Conservation (phyloP, 2,113 vertebrate species). For the Benitochromis conjunctus region DNA sequence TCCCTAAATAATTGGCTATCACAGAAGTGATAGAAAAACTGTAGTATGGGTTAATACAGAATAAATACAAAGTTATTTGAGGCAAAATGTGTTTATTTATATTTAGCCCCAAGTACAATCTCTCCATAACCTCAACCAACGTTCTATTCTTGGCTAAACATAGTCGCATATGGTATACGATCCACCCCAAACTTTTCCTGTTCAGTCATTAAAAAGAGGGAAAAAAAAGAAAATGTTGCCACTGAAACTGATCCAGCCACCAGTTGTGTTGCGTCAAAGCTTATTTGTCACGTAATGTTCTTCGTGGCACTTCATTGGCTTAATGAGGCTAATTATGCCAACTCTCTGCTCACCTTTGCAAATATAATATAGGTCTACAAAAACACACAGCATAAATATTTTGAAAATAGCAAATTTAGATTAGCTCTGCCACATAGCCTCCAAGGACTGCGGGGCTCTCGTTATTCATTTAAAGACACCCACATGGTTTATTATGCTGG, state of each 20-base stretch:
- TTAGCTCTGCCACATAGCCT: conserved; percentile 35
- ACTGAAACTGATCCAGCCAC: not conserved
- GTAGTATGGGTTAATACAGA: not conserved
- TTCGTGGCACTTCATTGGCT: not conserved
- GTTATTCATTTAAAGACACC: conserved; percentile 56
- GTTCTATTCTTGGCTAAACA: not conserved
- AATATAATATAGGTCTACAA: not conserved
- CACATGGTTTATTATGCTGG: conserved; percentile 42
- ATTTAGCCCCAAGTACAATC: not conserved
- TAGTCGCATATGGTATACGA: no score
- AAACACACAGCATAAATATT: not conserved
- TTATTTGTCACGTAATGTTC: not conserved
- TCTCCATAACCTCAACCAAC: not conserved
- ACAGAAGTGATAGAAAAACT: not conserved
- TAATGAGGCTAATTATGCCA: conserved; percentile 4
- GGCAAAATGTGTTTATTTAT: not conserved
- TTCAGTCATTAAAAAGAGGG: not conserved
- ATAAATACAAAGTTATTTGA: not conserved
- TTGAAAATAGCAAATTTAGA: conserved; percentile 40
- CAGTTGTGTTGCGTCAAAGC: not conserved
- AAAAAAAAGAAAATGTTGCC: not conserved
- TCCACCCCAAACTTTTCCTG: not conserved
- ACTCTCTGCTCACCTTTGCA: not conserved
- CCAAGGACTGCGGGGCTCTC: conserved; percentile 40
- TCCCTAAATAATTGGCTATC: not conserved